Conservation (phyloP, 2,113 vertebrate species). For the Brachypteracias leptosomus region DNA sequence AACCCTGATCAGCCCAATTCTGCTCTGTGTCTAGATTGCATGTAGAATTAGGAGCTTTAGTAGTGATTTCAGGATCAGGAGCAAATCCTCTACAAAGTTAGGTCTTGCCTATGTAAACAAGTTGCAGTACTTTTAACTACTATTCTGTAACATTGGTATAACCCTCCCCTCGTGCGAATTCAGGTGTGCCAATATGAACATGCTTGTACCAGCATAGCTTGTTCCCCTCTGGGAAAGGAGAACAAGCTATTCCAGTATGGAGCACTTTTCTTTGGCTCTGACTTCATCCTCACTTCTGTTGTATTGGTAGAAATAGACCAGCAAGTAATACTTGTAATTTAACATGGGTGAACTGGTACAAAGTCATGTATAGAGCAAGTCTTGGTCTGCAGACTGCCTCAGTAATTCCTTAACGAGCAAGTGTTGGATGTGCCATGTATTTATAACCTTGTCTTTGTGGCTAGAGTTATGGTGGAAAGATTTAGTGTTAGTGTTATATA, state of each 20-base stretch:
- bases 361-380: not conserved
- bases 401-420: not conserved
- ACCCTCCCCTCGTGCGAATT: not conserved
- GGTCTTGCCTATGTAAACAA: not conserved
- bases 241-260: slow-evolving; percentile 42
- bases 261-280: not conserved
- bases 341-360: not conserved
- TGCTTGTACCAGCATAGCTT: not conserved
- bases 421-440: not conserved
- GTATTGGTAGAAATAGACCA: not conserved
- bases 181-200: slow-evolving; percentile 7
- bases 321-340: not conserved
- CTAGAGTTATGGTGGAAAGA: not conserved
- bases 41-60: not conserved
- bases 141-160: not conserved
- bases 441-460: not conserved
- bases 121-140: not conserved
- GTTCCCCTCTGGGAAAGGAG: slow-evolving; percentile 2
- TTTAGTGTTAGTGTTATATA: not conserved
- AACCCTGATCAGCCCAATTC: not conserved
- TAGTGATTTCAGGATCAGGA: not conserved
- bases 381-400: not conserved
- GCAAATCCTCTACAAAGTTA: not conserved
- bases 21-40: not conserved
- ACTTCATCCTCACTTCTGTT: not conserved